These are phyloP conservation scores for Cyclopterus lumpus DNA, from an alignment of 2,797 vertebrate genomes.

Conservation along the genomic window DNA sequence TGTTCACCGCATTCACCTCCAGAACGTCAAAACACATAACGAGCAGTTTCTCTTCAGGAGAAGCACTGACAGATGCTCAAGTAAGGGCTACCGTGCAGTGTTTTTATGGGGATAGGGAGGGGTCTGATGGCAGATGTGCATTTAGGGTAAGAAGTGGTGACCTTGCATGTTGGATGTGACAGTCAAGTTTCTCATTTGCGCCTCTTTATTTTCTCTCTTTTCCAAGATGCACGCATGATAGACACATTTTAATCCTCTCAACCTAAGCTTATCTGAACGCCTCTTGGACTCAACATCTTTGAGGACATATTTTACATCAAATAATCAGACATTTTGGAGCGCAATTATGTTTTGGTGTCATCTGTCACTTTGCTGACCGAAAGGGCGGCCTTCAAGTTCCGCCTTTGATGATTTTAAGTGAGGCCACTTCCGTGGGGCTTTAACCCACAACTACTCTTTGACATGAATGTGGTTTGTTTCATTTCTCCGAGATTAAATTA, in stretches of 20 bases:
- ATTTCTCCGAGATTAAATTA: constrained; percentile 51
- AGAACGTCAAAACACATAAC: constrained; percentile 64
- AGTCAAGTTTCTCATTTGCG: neutral
- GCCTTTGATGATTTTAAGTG: constrained; percentile 49
- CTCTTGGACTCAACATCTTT: constrained; percentile 22
- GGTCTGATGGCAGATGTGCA: constrained; percentile 13
- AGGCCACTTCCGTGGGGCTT: constrained; percentile 39
- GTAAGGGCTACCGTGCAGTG: constrained; percentile 4
- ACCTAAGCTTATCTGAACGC: neutral
- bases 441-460: constrained; percentile 51
- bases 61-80: constrained; percentile 48
- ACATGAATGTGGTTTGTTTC: constrained; percentile 44
- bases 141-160: neutral
- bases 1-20: constrained; percentile 66
- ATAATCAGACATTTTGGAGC: constrained; percentile 38
- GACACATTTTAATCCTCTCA: neutral
- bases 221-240: neutral
- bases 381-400: constrained; percentile 2
- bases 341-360: constrained; percentile 56
- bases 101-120: neutral
- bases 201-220: neutral
- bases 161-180: neutral
- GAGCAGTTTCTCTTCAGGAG: constrained; percentile 64
- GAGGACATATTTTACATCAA: constrained; percentile 34
- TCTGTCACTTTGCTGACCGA: constrained; percentile 49